Conservation (phyloP, 1,140 invertebrate genomes). For the Ips nitidus region DNA sequence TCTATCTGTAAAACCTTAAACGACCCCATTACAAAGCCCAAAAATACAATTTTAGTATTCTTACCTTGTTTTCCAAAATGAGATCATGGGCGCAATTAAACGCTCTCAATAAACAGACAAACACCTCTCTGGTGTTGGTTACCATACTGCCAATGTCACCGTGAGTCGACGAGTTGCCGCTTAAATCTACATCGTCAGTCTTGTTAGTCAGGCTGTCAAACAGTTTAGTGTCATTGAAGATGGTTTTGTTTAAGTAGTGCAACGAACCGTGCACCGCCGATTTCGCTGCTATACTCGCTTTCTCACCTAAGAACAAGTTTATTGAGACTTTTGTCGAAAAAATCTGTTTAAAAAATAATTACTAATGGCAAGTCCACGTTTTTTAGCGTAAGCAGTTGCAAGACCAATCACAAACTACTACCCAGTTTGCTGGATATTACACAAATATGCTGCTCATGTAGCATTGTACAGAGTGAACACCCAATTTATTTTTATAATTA, state of each 20-base stretch:
- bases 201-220: conserved; percentile 47
- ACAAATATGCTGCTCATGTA: too few species aligned
- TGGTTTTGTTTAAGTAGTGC: conserved; percentile 78
- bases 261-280: conserved; percentile 86
- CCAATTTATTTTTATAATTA: too few species aligned
- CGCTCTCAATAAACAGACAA: conserved; percentile 76
- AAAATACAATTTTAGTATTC: neutral
- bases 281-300: conserved; percentile 83
- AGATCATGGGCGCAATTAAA: conserved; percentile 86
- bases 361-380: neutral
- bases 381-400: neutral
- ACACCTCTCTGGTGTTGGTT: conserved; percentile 58
- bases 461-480: too few species aligned
- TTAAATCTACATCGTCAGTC: conserved; percentile 36
- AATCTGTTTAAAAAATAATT: conserved; percentile 4
- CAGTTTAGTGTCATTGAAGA: conserved; percentile 60
- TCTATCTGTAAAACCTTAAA: too few species aligned
- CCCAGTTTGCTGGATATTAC: too few species aligned
- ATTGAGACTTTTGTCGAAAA: too few species aligned
- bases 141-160: conserved; percentile 40
- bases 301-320: conserved; percentile 60
- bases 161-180: conserved; percentile 13
- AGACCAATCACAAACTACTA: too few species aligned
- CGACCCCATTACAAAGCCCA: too few species aligned
- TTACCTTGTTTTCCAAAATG: conserved; percentile 76